Percentiles rank a stretch among this genome's conserved stretches.
These are phyloP conservation scores for Ctenopoma kingsleyae DNA, from an alignment of 2,797 vertebrate species.

Conservation along the genomic window DNA sequence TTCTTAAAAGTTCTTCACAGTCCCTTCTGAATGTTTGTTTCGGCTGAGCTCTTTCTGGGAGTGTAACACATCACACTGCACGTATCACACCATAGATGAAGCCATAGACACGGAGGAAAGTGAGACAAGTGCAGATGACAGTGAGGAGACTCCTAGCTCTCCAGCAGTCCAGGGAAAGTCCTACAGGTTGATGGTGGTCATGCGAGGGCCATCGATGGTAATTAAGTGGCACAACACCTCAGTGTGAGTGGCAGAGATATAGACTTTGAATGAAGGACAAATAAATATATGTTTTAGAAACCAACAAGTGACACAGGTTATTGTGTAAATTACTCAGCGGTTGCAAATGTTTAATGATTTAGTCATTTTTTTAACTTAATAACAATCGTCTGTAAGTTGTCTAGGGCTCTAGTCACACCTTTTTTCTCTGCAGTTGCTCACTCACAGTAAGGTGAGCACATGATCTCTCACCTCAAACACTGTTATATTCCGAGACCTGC, in stretches of 20 bases:
- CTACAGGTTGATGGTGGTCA: too few relatives aligned
- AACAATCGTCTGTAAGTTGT: neutral
- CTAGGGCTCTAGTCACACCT: neutral
- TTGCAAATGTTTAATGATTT: slow-evolving; percentile 1
- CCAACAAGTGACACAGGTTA: neutral
- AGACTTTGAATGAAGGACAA: slow-evolving; percentile 20
- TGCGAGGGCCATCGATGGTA: neutral
- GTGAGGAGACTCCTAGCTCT: too few relatives aligned
- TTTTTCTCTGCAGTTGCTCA: neutral
- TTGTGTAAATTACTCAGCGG: neutral
- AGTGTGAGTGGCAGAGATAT: slow-evolving; percentile 12
- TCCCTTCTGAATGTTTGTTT: too few relatives aligned
- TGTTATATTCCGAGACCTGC: neutral
- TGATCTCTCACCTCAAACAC: neutral
- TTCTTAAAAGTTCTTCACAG: too few relatives aligned
- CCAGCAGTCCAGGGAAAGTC: too few relatives aligned
- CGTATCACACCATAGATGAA: too few relatives aligned
- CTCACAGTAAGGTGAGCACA: neutral
- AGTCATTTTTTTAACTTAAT: neutral
- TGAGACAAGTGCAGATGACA: too few relatives aligned
- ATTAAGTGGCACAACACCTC: slow-evolving; percentile 11
- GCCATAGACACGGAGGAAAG: too few relatives aligned
- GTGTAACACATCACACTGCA: too few relatives aligned
- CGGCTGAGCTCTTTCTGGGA: too few relatives aligned
- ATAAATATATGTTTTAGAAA: neutral